Percentiles rank a stretch among this genome's conserved stretches.
Conservation (phyloP, 2,888 invertebrate genomes). For the Stegana nigrithorax region DNA sequence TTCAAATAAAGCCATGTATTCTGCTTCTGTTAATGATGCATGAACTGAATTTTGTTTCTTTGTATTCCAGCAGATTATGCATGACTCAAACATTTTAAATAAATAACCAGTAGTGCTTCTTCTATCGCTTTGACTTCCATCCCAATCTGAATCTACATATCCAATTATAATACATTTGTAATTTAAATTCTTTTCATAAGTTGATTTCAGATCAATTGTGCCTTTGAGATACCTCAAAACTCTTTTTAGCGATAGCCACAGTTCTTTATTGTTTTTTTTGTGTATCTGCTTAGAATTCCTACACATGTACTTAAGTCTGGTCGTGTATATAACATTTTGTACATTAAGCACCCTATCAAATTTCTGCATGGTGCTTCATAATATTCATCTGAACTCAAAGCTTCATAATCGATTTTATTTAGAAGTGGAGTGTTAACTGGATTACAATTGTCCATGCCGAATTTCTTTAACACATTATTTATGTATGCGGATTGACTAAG, state of each 20-base stretch:
- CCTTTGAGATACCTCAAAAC: constrained; percentile 16
- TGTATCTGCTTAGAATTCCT: not conserved
- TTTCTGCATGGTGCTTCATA: too few species aligned
- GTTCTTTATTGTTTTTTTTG: constrained; percentile 30
- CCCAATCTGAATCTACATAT: constrained; percentile 34
- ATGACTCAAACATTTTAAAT: constrained; percentile 26
- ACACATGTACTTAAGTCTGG: too few species aligned
- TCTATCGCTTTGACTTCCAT: constrained; percentile 23
- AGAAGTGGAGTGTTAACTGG: too few species aligned
- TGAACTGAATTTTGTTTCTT: constrained; percentile 28
- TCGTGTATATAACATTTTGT: too few species aligned
- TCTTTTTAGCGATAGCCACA: constrained; percentile 33
- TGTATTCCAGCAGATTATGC: constrained; percentile 27
- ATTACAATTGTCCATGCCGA: too few species aligned
- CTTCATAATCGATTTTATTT: too few species aligned
- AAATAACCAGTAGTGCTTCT: constrained; percentile 28
- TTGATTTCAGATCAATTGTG: constrained; percentile 17
- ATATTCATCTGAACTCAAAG: too few species aligned
- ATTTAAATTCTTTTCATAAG: constrained; percentile 1
- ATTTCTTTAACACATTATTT: too few species aligned
- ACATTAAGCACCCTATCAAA: too few species aligned
- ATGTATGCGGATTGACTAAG: too few species aligned
- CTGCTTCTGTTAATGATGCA: constrained; percentile 29
- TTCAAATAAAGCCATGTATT: constrained; percentile 30
- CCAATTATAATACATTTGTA: constrained; percentile 18